A percentile compares a stretch with the other conserved stretches of the same genome.
These are phyloP conservation scores for Yponomeuta cagnagella DNA, from an alignment of 2,888 invertebrate genomes.

Conservation along the genomic window DNA sequence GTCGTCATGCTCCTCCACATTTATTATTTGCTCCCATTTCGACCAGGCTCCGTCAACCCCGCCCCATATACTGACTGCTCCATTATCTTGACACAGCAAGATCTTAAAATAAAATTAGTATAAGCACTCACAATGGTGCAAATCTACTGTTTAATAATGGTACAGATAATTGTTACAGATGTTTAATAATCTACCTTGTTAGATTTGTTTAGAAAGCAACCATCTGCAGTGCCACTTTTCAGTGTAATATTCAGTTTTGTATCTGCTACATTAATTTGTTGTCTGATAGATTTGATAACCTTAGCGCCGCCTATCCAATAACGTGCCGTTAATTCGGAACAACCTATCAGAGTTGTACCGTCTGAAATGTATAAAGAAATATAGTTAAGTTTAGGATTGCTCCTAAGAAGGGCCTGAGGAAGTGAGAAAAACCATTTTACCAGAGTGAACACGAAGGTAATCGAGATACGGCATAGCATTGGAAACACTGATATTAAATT, in stretches of 20 bases:
- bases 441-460: conserved; percentile 49
- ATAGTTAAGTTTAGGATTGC: conserved; percentile 12
- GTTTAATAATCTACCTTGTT: conserved; percentile 39
- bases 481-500: conserved; percentile 43
- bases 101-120: conserved; percentile 35
- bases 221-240: conserved; percentile 57
- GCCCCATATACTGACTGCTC: conserved; percentile 56
- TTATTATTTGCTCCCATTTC: conserved; percentile 47
- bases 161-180: no score
- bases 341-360: conserved; percentile 58
- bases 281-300: conserved; percentile 40
- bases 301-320: conserved; percentile 65
- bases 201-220: conserved; percentile 54
- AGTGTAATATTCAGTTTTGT: conserved; percentile 46
- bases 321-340: conserved; percentile 64
- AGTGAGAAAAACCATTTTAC: conserved; percentile 29
- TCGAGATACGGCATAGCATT: conserved; percentile 53
- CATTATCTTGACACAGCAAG: conserved; percentile 64
- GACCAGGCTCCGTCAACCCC: conserved; percentile 44
- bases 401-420: neutral
- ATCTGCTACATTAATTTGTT: conserved; percentile 32
- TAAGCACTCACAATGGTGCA: neutral
- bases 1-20: conserved; percentile 63
- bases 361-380: conserved; percentile 37
- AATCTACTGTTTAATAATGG: neutral